These are phyloP conservation scores for Cydia splendana DNA, from an alignment of 1,140 invertebrate species.

Conservation along the genomic window DNA sequence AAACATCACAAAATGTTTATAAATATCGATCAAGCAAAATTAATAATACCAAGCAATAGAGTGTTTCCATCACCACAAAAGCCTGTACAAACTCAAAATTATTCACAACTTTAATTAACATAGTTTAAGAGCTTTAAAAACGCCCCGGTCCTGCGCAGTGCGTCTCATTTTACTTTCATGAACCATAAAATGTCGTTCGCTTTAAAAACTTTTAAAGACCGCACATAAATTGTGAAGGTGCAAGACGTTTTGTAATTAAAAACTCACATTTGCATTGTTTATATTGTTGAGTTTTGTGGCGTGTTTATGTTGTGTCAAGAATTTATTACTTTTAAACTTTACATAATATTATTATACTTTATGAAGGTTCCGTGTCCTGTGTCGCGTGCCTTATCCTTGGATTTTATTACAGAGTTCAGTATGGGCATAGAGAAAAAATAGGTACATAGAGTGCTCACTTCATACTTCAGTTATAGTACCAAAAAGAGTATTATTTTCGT, in stretches of 20 bases:
- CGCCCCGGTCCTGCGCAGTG: background rate
- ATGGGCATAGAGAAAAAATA: too few species aligned
- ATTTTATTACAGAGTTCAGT: too few species aligned
- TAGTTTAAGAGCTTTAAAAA: conserved; percentile 14
- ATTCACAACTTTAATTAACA: conserved; percentile 17
- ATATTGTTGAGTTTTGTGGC: background rate
- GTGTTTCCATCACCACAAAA: conserved; percentile 1
- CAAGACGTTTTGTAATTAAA: conserved; percentile 17
- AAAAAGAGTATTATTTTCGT: too few species aligned
- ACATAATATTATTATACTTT: too few species aligned
- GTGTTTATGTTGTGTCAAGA: background rate
- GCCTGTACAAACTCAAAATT: conserved; percentile 13
- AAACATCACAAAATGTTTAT: too few species aligned
- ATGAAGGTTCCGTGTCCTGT: background rate
- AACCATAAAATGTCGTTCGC: conserved; percentile 6
- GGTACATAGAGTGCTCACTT: too few species aligned
- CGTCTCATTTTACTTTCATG: conserved; percentile 21
- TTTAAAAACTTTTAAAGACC: conserved; percentile 6
- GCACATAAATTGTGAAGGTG: background rate
- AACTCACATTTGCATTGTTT: conserved; percentile 1
- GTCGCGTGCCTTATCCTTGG: too few species aligned
- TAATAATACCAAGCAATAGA: background rate
- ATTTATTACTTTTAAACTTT: background rate
- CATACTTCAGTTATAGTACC: too few species aligned
- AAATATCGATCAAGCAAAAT: too few species aligned